Base-by-base conservation (phyloP, 2,113 vertebrate species). In the Myotis davidii region DNA sequence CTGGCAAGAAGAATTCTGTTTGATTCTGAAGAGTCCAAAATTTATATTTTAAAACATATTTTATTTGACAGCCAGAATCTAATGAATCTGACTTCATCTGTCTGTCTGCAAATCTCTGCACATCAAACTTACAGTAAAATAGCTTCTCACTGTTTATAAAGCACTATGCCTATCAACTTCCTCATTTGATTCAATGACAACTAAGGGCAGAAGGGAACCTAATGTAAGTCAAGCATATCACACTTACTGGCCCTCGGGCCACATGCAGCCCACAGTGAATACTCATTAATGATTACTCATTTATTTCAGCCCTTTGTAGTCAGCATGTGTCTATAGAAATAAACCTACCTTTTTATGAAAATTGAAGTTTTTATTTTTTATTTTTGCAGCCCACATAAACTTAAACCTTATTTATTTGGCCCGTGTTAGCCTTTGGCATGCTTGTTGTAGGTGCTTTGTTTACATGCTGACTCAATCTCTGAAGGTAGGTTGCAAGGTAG, bases 1-100 rank as follows among this genome's bases (percentile, higher is more conserved):
- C 90, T 97, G 97, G 97, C 97, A 97, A 89, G n/a, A 39, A 95
- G 61, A 92, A 69, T 94, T 65, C 96, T 97, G 96, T 97, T 97
- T 97, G 85, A 97, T 92, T 85, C 91, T 76, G 69, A 92, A 94
- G 59, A 95, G 83, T 96, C 91, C 93, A 96, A 96, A 96, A 97
- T 97, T 97, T 97, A 94, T 97, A 96, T 96, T 97, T 97, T 92
- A 96, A 97, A 97, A 86, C 97, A 97, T 97, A 97, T 96, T 97
- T 97, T 97, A 97, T 97, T 97, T 97, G 97, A 97, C 96, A 97
- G 92, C 88, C 81, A 96, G 91, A 96, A 93, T 96, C 83, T 97
- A 97, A 96, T 97, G 96, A 97, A 95, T 94, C 72, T 96, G 94
- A 97, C 69, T 96, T 97, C 96, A 97, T 97, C 95, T 97, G 94